Conservation (phyloP, 2,888 invertebrate species). For the Keiferia lycopersicella region DNA sequence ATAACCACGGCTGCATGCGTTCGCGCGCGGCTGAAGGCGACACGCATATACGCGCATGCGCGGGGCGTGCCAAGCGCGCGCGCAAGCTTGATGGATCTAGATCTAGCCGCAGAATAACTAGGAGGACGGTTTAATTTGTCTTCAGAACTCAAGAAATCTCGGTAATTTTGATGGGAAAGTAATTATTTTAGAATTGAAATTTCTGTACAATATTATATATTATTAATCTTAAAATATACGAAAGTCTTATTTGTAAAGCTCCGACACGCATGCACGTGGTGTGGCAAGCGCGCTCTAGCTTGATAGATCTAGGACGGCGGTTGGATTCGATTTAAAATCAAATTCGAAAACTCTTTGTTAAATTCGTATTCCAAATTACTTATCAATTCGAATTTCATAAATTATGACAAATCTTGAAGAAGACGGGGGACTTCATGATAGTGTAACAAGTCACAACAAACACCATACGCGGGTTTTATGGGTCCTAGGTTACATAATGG, state of each 20-base stretch:
- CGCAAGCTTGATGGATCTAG: constrained; percentile 34
- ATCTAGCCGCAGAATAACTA: background rate
- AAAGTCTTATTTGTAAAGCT: constrained; percentile 37
- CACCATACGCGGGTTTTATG: too few species aligned
- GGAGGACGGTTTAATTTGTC: background rate
- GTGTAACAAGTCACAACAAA: too few species aligned
- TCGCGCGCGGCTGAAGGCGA: constrained; percentile 69
- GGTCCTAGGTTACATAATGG: too few species aligned
- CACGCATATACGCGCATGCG: constrained; percentile 61
- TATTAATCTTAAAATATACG: too few species aligned
- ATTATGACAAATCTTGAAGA: too few species aligned
- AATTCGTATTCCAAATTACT: too few species aligned
- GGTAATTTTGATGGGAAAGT: background rate
- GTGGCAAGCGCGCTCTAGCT: constrained; percentile 61
- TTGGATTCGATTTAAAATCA: background rate
- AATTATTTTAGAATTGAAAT: background rate
- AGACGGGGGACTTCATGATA: too few species aligned
- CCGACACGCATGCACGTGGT: constrained; percentile 52
- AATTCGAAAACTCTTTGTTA: too few species aligned
- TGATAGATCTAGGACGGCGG: constrained; percentile 3
- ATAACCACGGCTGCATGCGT: constrained; percentile 73
- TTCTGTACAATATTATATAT: too few species aligned
- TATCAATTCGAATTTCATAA: too few species aligned
- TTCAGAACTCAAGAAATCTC: background rate
- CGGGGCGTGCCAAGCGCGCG: constrained; percentile 66